Evolutionary conservation across 2,888 invertebrate species (phyloP), one percentile per base, ranked within the genome.

Genomic region (Cheilosia scutellata): DNA sequence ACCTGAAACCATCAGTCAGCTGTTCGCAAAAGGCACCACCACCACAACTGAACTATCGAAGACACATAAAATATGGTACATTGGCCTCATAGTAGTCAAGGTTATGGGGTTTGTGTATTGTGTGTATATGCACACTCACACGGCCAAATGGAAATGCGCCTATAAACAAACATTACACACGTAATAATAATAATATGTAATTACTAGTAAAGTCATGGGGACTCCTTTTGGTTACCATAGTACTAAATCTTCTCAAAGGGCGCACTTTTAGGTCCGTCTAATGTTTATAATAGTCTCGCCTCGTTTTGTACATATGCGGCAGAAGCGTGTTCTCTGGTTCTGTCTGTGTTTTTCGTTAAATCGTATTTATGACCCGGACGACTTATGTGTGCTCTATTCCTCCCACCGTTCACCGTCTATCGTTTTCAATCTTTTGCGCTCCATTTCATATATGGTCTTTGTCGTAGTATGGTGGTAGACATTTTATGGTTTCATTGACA

Each of bases 1-100:
- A 80, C 75, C 68, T 62, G 75, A 80, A 75, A 68, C 80, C 62
- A 65, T 31, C 37, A 70, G 75, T 80, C 80, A 80, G 80, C 80
- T 80, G 80, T 80, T 75, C 49, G 47, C 47, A 60, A 27, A 37
- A 53, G 16, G 13, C 47, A 68, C 49, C n/a, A 65, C 74, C 13
- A 65, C 74, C 5, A 55, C 76, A 13, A 68, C 1, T 29, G 60
- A n/a, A 70, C 42, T 20, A 49, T 29, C 31, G 47, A 29, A 57
- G 27, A 5, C 16, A 2, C 42, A 42, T 44, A 44, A 6, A 44
- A 44, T 16, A 20, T 57, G 44, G 74, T 51, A 68, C 74, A 66
- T 74, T 74, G 65, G 66, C 66, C 51, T 79, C 37, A 55, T 49
- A n/a, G 40, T 62, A 74, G 79, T 74, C 74, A 74, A 79, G 74